These are phyloP conservation scores for Cyphomyrus discorhynchus DNA, from an alignment of 2,113 vertebrate species.

Conservation along the genomic window DNA sequence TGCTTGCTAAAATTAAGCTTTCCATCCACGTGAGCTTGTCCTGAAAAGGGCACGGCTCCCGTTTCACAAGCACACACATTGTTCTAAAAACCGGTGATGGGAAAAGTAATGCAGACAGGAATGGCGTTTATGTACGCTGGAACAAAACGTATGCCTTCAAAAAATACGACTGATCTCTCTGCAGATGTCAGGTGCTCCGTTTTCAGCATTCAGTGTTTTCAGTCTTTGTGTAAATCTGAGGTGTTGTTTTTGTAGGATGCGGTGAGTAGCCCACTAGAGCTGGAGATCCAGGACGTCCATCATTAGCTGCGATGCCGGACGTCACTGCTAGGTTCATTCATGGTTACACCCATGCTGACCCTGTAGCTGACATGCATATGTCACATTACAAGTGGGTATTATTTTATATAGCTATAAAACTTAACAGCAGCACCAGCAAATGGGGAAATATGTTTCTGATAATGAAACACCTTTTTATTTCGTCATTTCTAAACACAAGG, in stretches of 20 bases:
- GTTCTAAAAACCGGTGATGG: neutral
- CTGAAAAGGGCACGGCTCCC: neutral
- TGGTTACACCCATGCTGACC: neutral
- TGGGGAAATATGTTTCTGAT: neutral
- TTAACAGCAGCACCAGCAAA: neutral
- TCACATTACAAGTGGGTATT: neutral
- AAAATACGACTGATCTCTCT: neutral
- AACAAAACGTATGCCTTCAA: neutral
- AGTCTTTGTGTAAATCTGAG: neutral
- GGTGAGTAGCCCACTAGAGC: neutral
- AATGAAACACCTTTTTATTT: neutral
- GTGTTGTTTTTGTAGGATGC: neutral
- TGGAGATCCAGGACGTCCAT: neutral
- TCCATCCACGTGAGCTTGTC: neutral
- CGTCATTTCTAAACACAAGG: neutral
- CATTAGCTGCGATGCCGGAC: neutral
- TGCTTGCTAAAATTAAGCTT: conserved; percentile 7
- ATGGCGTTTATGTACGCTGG: neutral
- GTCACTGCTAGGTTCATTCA: neutral
- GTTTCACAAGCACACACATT: neutral
- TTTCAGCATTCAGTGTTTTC: neutral
- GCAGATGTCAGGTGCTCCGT: neutral
- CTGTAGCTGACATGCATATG: neutral
- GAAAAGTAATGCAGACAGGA: neutral
- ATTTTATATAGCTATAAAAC: neutral